These are phyloP conservation scores for Zonotrichia leucophrys DNA, from an alignment of 2,113 vertebrate genomes.

Conservation along the genomic window DNA sequence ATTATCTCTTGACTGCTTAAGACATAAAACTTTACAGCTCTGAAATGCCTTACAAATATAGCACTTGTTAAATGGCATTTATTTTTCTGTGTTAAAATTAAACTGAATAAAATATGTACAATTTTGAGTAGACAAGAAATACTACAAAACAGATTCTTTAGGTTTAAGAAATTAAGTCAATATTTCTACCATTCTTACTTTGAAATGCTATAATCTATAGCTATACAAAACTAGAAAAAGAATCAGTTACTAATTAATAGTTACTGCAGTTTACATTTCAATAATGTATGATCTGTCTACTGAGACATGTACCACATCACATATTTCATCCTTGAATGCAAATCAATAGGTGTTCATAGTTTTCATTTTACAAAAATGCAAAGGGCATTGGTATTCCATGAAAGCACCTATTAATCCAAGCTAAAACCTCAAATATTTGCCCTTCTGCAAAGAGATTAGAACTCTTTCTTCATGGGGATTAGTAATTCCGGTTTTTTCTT, in stretches of 20 bases:
- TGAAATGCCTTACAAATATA: not conserved
- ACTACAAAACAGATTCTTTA: not conserved
- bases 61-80: not conserved
- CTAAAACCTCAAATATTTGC: constrained; percentile 45
- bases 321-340: not conserved
- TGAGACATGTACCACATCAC: not conserved
- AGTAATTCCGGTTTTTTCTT: constrained; percentile 70
- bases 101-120: not conserved
- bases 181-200: not conserved
- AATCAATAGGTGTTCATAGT: not conserved
- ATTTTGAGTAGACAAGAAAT: not conserved
- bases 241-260: not conserved
- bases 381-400: not conserved
- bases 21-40: not conserved
- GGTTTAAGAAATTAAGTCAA: not conserved
- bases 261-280: not conserved
- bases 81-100: not conserved
- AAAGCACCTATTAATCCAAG: not conserved
- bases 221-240: not conserved
- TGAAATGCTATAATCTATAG: not conserved
- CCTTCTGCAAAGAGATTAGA: constrained; percentile 47
- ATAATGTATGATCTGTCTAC: not conserved
- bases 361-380: not conserved
- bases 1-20: not conserved
- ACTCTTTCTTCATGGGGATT: constrained; percentile 63